Percentiles rank a stretch among this genome's conserved stretches.
These are phyloP conservation scores for Emydoidea blandingii DNA, from an alignment of 2,797 vertebrate genomes.

Conservation along the genomic window DNA sequence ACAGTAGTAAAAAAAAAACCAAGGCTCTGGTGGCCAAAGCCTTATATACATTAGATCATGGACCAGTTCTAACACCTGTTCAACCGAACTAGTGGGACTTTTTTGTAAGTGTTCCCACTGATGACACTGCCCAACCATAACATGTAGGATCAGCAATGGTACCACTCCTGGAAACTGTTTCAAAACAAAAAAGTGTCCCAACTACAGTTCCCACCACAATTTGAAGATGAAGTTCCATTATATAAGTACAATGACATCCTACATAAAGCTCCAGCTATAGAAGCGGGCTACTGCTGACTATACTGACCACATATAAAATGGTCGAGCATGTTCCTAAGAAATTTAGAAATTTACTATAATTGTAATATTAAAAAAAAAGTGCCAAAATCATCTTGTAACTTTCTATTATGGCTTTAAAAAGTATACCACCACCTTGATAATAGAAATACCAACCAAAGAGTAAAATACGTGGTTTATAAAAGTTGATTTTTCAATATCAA, in stretches of 20 bases:
- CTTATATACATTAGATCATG: neutral
- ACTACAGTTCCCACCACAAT: neutral
- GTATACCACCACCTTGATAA: neutral
- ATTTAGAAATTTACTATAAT: neutral
- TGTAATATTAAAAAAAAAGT: neutral
- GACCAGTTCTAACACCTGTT: accelerated
- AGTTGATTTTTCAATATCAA: neutral
- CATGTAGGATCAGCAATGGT: accelerated
- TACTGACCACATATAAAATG: neutral
- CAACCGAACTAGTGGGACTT: accelerated
- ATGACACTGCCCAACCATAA: accelerated
- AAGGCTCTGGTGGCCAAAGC: accelerated
- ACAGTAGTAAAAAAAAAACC: accelerated
- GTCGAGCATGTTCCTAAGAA: neutral
- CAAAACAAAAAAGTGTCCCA: neutral
- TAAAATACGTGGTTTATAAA: neutral
- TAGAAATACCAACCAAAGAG: neutral
- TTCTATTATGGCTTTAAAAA: neutral
- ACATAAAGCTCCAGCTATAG: neutral
- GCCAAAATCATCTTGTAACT: neutral
- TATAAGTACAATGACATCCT: neutral
- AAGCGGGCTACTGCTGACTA: neutral
- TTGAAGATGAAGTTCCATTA: neutral
- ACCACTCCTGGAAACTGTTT: neutral
- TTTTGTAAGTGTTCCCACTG: neutral